Base-by-base conservation (phyloP, 2,797 vertebrate species). In the Molossus alvarezi region DNA sequence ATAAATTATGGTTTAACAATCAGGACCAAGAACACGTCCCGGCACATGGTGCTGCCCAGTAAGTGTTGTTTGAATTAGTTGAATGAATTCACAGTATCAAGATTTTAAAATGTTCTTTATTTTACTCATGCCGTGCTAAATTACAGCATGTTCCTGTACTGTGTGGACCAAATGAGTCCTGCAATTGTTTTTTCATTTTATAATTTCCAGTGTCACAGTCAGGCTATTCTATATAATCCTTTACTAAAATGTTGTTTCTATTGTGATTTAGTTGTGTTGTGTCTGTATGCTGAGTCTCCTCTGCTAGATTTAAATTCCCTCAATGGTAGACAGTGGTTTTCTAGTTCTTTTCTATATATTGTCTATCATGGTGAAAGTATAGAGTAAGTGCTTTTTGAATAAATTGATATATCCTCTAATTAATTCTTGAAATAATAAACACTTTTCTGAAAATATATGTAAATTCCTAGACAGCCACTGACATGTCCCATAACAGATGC, bases 341-440 rank as follows among this genome's bases (percentile, higher is more conserved):
- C 14, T 81, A 69, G 77, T 81, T 93, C n/a, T 77, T 5, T 79
- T 88, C 55, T 87, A n/a, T 9, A 17, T 53, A 13, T 51, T 45
- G 7, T 89, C 21, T 71, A 76, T 57, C 41, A 29, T 58, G 62
- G 20, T 55, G 14, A 11, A 90, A 57, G 15, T 18, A 83, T 1
- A 76, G 48, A 65, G 14, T 53, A 86, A 65, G 48, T 45, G 7
- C 18, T 64, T 84, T 88, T 79, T 53, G 17, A 94, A 89, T 64
- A 65, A 95, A 87, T 25, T n/a, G 41, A 60, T 77, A 71, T 21
- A 75, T 51, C 72, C 3, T 60, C 17, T 37, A 76, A 58, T 80
- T 84, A 79, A 93, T 83, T 88, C 51, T 73, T 94, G 15, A 92
- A 72, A 60, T 88, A 93, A 86, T 67, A 91, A 20, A 80, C 64